Conservation (phyloP, 2,888 invertebrate species). For the Metalampra italica region DNA sequence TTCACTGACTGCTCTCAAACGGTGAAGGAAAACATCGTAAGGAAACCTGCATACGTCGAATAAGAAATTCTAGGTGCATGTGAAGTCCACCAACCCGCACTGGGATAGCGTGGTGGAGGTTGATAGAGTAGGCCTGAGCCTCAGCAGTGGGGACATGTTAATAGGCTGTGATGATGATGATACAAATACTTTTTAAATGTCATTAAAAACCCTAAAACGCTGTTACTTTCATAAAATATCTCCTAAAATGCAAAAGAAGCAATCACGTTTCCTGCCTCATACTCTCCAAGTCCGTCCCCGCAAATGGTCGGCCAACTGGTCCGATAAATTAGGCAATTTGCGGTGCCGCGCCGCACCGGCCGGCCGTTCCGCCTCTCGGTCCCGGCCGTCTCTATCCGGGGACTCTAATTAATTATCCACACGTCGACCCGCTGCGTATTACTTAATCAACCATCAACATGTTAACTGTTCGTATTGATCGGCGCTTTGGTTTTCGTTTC, state of each 20-base stretch:
- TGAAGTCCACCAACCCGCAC: too few species aligned
- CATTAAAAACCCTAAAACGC: too few species aligned
- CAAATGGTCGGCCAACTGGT: slow-evolving; percentile 30
- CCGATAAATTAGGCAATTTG: slow-evolving; percentile 62
- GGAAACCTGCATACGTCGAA: too few species aligned
- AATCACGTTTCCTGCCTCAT: not conserved
- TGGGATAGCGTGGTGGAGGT: too few species aligned
- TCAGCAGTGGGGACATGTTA: too few species aligned
- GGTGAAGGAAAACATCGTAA: too few species aligned
- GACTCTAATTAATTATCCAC: slow-evolving; percentile 56
- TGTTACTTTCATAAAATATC: too few species aligned
- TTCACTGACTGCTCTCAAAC: too few species aligned
- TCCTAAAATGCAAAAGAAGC: not conserved
- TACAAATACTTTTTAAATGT: too few species aligned
- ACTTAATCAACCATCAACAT: slow-evolving; percentile 50
- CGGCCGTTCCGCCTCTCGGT: slow-evolving; percentile 21
- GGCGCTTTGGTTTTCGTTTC: not conserved
- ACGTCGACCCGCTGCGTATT: slow-evolving; percentile 33
- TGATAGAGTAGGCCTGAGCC: too few species aligned
- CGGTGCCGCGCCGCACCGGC: slow-evolving; percentile 24
- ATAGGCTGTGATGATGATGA: too few species aligned
- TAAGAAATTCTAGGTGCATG: too few species aligned
- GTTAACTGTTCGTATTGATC: slow-evolving; percentile 26
- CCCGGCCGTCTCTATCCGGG: slow-evolving; percentile 20
- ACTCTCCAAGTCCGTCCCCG: not conserved